Evolutionary conservation across 1,140 invertebrate species (phyloP).

Genomic region (Diabrotica undecimpunctata): DNA sequence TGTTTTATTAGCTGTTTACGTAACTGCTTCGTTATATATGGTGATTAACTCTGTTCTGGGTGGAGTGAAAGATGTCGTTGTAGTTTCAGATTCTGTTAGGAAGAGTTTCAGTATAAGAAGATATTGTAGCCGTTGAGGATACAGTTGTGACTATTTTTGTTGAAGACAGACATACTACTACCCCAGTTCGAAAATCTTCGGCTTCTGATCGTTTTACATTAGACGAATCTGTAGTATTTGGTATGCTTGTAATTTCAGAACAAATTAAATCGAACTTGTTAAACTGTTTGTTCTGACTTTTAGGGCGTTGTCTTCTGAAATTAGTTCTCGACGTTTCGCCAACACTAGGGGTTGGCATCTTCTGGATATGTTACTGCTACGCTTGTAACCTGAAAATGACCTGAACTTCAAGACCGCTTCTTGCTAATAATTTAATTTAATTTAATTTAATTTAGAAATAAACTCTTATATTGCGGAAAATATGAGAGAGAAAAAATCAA

Average conservation of each 20-base stretch:
- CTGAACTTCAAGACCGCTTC: too few relatives aligned
- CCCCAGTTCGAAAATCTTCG: background rate
- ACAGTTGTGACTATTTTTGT: slow-evolving; percentile 6
- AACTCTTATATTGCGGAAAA: too few relatives aligned
- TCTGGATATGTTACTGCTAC: too few relatives aligned
- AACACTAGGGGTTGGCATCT: too few relatives aligned
- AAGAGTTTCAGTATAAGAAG: background rate
- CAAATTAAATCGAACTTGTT: slow-evolving; percentile 42
- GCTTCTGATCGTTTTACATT: too few relatives aligned
- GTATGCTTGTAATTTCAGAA: slow-evolving; percentile 36
- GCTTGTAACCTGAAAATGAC: too few relatives aligned
- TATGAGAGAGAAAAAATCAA: too few relatives aligned
- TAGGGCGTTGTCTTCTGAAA: too few relatives aligned
- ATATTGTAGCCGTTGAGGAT: slow-evolving; percentile 1
- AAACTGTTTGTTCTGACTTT: too few relatives aligned
- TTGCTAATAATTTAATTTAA: too few relatives aligned
- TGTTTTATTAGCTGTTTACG: background rate
- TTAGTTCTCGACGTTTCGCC: too few relatives aligned
- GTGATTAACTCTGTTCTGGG: slow-evolving; percentile 4
- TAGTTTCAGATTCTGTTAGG: background rate
- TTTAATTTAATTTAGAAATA: too few relatives aligned
- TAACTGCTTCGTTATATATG: background rate
- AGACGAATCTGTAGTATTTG: background rate
- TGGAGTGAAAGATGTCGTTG: slow-evolving; percentile 4
- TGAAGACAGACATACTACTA: slow-evolving; percentile 3